Evolutionary conservation across 2,797 vertebrate genomes (phyloP).

Genomic region (Pseudochaenichthys georgianus): DNA sequence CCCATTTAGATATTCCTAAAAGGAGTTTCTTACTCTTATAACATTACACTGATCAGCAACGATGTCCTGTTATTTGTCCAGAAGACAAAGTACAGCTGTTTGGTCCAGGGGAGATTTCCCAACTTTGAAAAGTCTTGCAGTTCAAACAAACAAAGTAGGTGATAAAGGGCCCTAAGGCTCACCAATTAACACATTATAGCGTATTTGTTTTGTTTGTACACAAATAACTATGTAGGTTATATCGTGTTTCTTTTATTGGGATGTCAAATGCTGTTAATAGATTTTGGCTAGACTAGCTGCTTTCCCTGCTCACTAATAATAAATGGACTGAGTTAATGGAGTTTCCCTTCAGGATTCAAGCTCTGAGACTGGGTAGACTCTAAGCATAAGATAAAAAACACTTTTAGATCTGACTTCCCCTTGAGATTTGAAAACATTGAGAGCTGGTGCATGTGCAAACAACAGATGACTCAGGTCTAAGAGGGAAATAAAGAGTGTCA

Average conservation of each 20-base stretch:
- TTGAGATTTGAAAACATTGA: constrained; percentile 1
- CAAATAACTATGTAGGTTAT: background rate
- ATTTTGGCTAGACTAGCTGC: background rate
- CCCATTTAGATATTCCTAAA: too few species aligned
- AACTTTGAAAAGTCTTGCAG: too few species aligned
- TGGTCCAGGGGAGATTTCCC: too few species aligned
- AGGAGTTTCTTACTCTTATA: too few species aligned
- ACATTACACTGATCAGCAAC: too few species aligned
- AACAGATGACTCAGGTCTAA: constrained; percentile 56
- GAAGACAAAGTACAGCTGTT: too few species aligned
- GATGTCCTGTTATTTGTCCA: too few species aligned
- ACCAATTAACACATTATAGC: background rate
- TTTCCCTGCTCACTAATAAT: background rate
- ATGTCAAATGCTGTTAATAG: background rate
- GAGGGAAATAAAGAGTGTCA: constrained; percentile 36
- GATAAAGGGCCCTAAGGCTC: background rate
- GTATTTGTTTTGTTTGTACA: background rate
- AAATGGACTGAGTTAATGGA: background rate
- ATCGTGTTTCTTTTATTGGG: background rate
- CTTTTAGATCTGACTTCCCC: constrained; percentile 3
- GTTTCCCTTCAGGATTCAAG: background rate
- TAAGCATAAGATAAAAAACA: constrained; percentile 10
- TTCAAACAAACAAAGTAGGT: too few species aligned
- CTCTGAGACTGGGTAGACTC: background rate
- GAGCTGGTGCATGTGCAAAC: constrained; percentile 27